phyloP scores from a whole-genome alignment of 2,113 vertebrate genomes.

The Maccullochella peelii region DNA sequence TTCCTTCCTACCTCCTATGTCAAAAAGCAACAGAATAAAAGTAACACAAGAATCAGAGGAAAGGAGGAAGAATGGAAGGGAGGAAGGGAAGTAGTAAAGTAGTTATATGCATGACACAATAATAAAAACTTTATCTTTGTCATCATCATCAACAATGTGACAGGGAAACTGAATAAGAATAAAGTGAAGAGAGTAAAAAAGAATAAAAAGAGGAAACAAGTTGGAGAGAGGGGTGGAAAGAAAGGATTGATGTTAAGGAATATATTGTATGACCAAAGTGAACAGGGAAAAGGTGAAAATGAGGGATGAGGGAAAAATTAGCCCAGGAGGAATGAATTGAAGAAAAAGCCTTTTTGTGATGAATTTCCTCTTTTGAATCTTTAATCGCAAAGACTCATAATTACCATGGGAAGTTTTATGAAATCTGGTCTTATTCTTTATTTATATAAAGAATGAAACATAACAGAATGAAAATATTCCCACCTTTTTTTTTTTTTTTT shows the following conservation, averaged over 20 bases:
- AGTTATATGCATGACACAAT: neutral
- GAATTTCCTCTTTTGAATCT: too few relatives aligned
- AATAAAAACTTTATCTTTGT: neutral
- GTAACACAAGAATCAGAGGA: neutral
- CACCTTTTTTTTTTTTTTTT: too few relatives aligned
- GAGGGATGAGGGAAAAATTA: neutral
- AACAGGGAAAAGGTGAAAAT: neutral
- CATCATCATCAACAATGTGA: neutral
- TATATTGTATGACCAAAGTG: neutral
- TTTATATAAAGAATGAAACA: too few relatives aligned
- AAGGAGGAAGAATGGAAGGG: neutral
- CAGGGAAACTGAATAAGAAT: neutral
- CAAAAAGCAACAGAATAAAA: conserved; percentile 10
- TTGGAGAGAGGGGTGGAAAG: neutral
- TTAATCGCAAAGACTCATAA: too few relatives aligned
- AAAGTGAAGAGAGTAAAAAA: too few relatives aligned
- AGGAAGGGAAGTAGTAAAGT: neutral
- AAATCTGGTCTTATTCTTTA: too few relatives aligned
- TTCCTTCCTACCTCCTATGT: neutral
- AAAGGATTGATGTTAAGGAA: neutral
- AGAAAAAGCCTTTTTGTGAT: too few relatives aligned
- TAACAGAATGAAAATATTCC: too few relatives aligned
- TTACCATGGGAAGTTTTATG: too few relatives aligned
- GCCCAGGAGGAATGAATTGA: neutral
- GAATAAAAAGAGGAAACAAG: neutral